Base-by-base conservation (phyloP, 2,888 invertebrate species). In the Steinernema scapterisci region DNA sequence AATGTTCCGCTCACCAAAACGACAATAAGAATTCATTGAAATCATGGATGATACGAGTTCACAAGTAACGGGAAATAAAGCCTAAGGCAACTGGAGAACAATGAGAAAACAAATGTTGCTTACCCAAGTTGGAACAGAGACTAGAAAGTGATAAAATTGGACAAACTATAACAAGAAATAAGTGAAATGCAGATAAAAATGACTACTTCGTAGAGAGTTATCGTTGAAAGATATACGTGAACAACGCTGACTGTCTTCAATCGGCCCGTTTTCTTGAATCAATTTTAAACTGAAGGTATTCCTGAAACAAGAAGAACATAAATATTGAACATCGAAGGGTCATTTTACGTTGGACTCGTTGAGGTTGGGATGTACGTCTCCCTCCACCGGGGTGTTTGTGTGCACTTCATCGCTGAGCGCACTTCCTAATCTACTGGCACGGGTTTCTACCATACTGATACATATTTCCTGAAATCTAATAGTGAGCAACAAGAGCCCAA, bases 101-200 rank as follows among this genome's bases (percentile, higher is more conserved):
- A 48, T 48, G 13, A 48, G 5, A 2, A n/a, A 48, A 48, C 48
- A 48, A 48, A 48, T 38, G 48, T 19, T 48, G 48, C 13, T 48
- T 19, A 48, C 48, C 48, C 48, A 48, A 48, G 19, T 7, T 48
- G 48, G 48, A 19, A 16, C 38, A 52, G 9, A 63, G 63, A 63
- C 48, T 54, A 54, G 54, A 54, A 54, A 25, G 21, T 19, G 54
- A 38, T 38, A 54, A 21, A 54, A 54, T 23, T 31, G 19, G 23
- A 63, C 1, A 63, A 63, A 2, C 5, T 9, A 31, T 31, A 63
- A 63, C 63, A 31, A 16, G 9, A 38, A 3, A 63, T 63, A 63
- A 63, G 63, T 63, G 63, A 63, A 63, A 63, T 63, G 31, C 63
- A 31, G 31, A 48, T 63, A n/a, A 54, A 13, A 25, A 54, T 25